phyloP scores from a whole-genome alignment of 2,888 invertebrate genomes.

The Lithosia quadra region DNA sequence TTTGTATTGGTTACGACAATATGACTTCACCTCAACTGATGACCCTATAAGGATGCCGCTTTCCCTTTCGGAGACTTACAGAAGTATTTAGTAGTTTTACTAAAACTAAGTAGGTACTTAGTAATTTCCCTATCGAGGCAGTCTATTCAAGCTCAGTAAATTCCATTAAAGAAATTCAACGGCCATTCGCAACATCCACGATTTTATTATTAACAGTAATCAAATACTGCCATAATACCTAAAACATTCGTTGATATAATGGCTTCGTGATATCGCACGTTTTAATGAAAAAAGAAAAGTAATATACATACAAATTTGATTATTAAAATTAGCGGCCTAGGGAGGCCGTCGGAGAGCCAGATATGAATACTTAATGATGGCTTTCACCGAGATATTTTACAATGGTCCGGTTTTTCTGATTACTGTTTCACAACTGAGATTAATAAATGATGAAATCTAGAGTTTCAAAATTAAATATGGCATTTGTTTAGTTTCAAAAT shows the following conservation, averaged over 20 bases:
- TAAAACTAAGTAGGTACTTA: too few species aligned
- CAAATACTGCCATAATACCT: not conserved
- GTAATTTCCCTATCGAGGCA: too few species aligned
- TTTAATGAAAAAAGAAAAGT: slow-evolving; percentile 5
- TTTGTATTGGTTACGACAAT: too few species aligned
- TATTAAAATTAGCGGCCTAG: slow-evolving; percentile 8
- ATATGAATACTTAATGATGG: slow-evolving; percentile 9
- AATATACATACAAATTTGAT: slow-evolving; percentile 14
- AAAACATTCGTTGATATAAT: not conserved
- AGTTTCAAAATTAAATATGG: too few species aligned
- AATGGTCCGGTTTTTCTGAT: not conserved
- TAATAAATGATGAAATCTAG: not conserved
- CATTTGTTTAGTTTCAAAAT: not conserved
- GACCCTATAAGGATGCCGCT: too few species aligned
- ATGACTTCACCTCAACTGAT: too few species aligned
- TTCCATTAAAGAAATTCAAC: not conserved
- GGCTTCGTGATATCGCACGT: not conserved
- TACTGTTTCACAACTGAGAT: not conserved
- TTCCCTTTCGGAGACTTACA: too few species aligned
- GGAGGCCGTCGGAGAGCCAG: slow-evolving; percentile 3
- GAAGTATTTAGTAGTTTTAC: too few species aligned
- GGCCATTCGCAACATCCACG: not conserved
- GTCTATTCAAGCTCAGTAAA: too few species aligned
- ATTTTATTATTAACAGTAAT: not conserved
- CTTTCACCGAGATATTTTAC: not conserved